Conservation (phyloP, 1,140 invertebrate species). For the Plutomurus gul region DNA sequence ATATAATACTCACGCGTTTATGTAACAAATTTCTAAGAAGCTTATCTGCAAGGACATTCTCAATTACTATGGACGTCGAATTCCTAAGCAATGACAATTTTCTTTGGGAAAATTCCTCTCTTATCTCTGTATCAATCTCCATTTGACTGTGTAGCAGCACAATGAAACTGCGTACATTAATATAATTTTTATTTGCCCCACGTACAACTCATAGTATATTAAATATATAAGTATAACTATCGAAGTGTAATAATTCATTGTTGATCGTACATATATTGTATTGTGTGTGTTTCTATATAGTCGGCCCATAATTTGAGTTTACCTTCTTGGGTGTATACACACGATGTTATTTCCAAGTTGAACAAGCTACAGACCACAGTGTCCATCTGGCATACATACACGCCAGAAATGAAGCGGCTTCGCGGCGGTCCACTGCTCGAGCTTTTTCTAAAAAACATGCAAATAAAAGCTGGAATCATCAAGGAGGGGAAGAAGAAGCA, state of each 20-base stretch:
- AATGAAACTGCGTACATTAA: no score
- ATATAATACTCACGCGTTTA: neutral
- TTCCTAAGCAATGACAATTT: no score
- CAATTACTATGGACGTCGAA: neutral
- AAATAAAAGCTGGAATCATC: conserved; percentile 52
- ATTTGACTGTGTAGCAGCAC: no score
- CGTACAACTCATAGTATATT: no score
- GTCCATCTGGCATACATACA: conserved; percentile 63
- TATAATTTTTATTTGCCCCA: no score
- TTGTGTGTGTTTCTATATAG: neutral
- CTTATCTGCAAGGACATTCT: neutral
- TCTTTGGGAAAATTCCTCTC: no score
- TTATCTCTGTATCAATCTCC: no score
- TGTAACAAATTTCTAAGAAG: neutral
- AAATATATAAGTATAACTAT: no score
- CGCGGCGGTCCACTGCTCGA: conserved; percentile 55
- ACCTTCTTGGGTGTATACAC: conserved; percentile 69
- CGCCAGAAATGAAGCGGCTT: conserved; percentile 61
- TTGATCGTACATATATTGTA: neutral
- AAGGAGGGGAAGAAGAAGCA: conserved; percentile 58
- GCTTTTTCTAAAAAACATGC: conserved; percentile 44
- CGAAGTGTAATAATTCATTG: neutral
- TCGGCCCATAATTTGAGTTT: conserved; percentile 68
- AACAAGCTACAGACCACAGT: conserved; percentile 60
- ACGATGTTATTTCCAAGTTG: conserved; percentile 61